Base-by-base conservation (phyloP, 2,113 vertebrate species). In the Takifugu flavidus region DNA sequence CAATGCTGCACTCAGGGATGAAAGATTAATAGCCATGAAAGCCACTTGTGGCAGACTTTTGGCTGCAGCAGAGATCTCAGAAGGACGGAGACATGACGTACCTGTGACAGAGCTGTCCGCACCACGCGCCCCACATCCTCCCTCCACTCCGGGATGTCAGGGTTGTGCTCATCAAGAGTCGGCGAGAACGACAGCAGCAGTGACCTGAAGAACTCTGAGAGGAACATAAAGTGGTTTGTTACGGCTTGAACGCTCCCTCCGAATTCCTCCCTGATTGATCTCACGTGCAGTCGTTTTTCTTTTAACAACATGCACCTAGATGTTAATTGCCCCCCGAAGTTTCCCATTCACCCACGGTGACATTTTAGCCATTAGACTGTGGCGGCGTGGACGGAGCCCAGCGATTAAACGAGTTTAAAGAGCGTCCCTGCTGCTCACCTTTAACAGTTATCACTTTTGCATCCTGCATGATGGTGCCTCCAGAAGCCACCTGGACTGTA, bases 91-190 rank as follows among this genome's bases (percentile, higher is more conserved):
- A 64, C 34, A 56, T 46, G 51, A 66, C 86, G 79, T 89, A 96
- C 96, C 89, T 95, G 93, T 78, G 92, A 87, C 74, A 98, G 82
- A 60, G 95, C 92, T 89, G 82, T 89, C 85, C 91, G 94, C 89
- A 98, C 93, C 81, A 98, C 94, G 53, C 87, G 93, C 62, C 94
- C 91, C 79, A 98, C 90, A 53, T 98, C 96, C 78, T 94, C 93
- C 73, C 95, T 92, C 96, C 96, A 98, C 72, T 98, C 96, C 0
- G 94, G 93, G 76, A 98, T 95, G 87, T 96, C 95, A 75, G 96
- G 96, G 74, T 98, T 98, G 81, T 98, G 91, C 65, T 94, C 95
- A 62, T 98, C 96, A 92, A 98, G 90, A 28, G 94, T 94, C 4
- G 95, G 93, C 4, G 96, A 98, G 84, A 98, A 98, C 0, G 96